Evolutionary conservation across 2,888 invertebrate genomes (phyloP).

Genomic region (Pedicia rivosa): DNA sequence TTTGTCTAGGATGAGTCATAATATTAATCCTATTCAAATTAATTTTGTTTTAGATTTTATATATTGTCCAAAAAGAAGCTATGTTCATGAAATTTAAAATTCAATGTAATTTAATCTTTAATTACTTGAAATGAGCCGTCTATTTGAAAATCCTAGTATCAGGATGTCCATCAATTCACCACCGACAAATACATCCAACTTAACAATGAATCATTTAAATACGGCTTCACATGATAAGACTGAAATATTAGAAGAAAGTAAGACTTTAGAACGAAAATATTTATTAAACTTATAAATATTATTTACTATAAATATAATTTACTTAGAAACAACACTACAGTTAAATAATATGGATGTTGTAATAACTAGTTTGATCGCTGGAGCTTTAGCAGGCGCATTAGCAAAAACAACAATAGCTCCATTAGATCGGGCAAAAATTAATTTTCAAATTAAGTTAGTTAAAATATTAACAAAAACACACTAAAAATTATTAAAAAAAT

Average conservation of each 20-base stretch:
- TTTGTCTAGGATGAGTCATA: too few species aligned
- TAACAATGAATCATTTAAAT: too few species aligned
- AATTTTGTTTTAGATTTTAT: too few species aligned
- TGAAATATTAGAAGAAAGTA: background rate
- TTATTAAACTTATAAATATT: background rate
- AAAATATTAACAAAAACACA: too few species aligned
- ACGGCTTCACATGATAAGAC: too few species aligned
- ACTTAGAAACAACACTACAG: constrained; percentile 12
- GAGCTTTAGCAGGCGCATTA: constrained; percentile 84
- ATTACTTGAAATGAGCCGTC: constrained; percentile 25
- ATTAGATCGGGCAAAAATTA: constrained; percentile 93
- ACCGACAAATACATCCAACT: too few species aligned
- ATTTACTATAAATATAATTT: too few species aligned
- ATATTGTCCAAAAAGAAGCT: too few species aligned
- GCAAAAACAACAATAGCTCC: constrained; percentile 97
- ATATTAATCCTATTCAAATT: too few species aligned
- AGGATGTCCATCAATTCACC: constrained; percentile 26
- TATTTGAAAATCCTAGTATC: constrained; percentile 28
- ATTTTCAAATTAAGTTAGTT: constrained; percentile 73
- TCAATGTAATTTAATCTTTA: too few species aligned
- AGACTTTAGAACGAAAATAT: background rate
- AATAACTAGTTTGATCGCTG: constrained; percentile 71
- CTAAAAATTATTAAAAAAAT: too few species aligned
- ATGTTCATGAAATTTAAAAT: too few species aligned
- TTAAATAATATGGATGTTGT: constrained; percentile 43